phyloP scores from a whole-genome alignment of 2,888 invertebrate genomes.

The Asteroscopus sphinx region DNA sequence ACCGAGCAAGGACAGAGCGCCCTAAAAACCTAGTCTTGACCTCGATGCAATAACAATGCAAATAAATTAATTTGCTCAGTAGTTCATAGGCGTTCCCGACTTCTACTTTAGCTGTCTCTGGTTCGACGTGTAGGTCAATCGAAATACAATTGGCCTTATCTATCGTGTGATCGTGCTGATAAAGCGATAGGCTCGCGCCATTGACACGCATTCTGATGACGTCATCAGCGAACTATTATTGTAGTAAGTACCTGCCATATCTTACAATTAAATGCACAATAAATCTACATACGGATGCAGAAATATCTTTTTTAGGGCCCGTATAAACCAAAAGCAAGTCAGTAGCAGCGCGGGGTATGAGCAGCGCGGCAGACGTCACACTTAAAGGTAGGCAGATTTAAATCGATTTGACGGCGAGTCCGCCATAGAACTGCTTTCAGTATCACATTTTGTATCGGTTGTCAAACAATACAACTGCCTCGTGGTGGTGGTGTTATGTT shows the following conservation, averaged over 20 bases:
- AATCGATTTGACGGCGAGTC: too few relatives aligned
- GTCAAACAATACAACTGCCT: too few relatives aligned
- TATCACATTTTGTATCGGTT: too few relatives aligned
- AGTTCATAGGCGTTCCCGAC: constrained; percentile 7
- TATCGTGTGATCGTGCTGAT: constrained; percentile 32
- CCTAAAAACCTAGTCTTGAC: constrained; percentile 55
- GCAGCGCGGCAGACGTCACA: too few relatives aligned
- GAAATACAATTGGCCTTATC: constrained; percentile 39
- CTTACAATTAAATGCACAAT: too few relatives aligned
- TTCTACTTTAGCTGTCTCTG: not conserved
- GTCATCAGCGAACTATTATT: constrained; percentile 15
- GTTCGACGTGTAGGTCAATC: constrained; percentile 22
- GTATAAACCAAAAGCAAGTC: too few relatives aligned
- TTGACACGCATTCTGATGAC: constrained; percentile 19
- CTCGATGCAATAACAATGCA: constrained; percentile 40
- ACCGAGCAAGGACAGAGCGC: constrained; percentile 49
- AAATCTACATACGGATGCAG: too few relatives aligned
- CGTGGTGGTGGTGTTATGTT: too few relatives aligned
- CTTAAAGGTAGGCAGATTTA: too few relatives aligned
- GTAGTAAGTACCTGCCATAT: not conserved
- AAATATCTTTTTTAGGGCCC: too few relatives aligned
- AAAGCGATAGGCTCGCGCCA: constrained; percentile 28
- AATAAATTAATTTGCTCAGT: constrained; percentile 38
- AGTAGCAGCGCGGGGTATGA: too few relatives aligned
- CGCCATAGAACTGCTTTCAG: too few relatives aligned